phyloP scores from a whole-genome alignment of 2,113 vertebrate genomes.

The Gymnogyps californianus region DNA sequence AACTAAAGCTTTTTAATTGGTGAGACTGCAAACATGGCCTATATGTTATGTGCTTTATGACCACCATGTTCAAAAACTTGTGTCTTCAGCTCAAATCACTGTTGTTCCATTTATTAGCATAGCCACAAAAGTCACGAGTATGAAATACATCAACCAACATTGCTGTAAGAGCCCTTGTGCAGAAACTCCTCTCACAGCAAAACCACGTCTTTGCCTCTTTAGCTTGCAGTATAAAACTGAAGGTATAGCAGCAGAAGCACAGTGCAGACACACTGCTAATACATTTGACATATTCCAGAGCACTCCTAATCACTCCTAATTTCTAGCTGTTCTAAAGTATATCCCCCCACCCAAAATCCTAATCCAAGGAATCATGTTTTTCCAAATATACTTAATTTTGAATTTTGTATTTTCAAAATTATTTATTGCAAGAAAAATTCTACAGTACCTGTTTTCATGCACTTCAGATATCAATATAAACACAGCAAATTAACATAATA shows the following conservation, averaged over 20 bases:
- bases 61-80: background rate
- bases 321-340: background rate
- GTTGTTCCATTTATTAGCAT: background rate
- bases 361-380: background rate
- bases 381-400: background rate
- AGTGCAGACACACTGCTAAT: background rate
- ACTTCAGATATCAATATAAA: background rate
- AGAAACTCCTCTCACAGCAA: background rate
- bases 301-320: background rate
- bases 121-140: background rate
- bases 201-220: background rate
- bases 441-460: background rate
- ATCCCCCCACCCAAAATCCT: accelerated
- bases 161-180: background rate
- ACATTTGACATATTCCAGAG: background rate
- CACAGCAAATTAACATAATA: background rate
- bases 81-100: background rate
- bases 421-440: background rate
- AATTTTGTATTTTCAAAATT: background rate
- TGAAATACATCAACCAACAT: background rate
- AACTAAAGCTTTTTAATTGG: background rate
- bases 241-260: background rate
- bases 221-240: background rate
- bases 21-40: background rate
- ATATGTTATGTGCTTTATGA: background rate